Evolutionary conservation across 1,140 invertebrate genomes (phyloP), one percentile per base, ranked within the genome.

Genomic region (Maniola jurtina): DNA sequence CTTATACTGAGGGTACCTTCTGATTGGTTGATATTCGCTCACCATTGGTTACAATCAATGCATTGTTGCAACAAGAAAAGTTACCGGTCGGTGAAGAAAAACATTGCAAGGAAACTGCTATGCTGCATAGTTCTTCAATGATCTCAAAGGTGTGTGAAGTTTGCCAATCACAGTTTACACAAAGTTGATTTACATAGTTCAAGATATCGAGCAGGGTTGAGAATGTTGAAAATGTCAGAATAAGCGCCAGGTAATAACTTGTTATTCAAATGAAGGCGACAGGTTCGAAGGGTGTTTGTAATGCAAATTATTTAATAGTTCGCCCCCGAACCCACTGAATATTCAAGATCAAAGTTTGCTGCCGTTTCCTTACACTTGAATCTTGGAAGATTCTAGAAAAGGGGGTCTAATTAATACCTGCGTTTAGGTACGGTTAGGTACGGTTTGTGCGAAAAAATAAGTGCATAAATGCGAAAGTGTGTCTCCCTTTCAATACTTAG

Each of bases 281-380:
- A 58, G 8, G 35, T 35, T 14, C 54, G 54, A 47, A 47, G 54
- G 54, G 50, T 57, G 42, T 64, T 64, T 64, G 42, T 64, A 45
- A 64, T 64, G 62, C 40, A 57, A 64, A 64, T 64, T 57, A 42
- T 42, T 54, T 64, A 34, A 64, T 45, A 34, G 54, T 64, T 64
- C 25, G 36, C 55, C 54, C 11, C 33, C 14, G 33, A 52, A 38
- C 45, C 34, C 7, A 11, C 16, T 59, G 57, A 59, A 59, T 59
- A 59, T 59, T 59, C 57, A 59, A 45, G 40, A 59, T 11, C 10
- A 10, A 45, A 45, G 15, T 40, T 38, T 15, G n/a, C 25, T 15
- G 0, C 11, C 15, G 15, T 9, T 42, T 25, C 16, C 56, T 58
- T 58, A 45, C 13, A n/a, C 42, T 45, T 45, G 10, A 45, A 45